These are phyloP conservation scores for Orthosia cruda DNA, from an alignment of 2,888 invertebrate species.

Conservation along the genomic window DNA sequence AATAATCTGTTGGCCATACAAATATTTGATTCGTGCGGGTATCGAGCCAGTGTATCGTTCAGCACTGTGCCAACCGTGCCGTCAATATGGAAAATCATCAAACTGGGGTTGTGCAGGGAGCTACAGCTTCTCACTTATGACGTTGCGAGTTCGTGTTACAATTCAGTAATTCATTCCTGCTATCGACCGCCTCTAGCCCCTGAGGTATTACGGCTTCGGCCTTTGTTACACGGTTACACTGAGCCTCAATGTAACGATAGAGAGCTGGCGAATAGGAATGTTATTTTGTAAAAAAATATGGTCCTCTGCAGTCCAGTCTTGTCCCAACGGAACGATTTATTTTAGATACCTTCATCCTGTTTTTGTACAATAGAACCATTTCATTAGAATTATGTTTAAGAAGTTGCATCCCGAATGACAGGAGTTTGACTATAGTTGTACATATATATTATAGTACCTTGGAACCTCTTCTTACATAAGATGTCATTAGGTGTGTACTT, in stretches of 20 bases:
- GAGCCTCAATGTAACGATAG: neutral
- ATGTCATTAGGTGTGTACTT: neutral
- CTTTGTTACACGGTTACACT: neutral
- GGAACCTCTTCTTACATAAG: neutral
- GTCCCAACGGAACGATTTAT: neutral
- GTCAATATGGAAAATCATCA: neutral
- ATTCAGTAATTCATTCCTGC: constrained; percentile 1
- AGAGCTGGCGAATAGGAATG: neutral
- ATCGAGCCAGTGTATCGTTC: too few species aligned
- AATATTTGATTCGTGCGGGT: too few species aligned
- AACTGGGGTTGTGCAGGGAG: neutral
- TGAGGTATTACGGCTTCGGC: neutral
- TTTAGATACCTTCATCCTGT: too few species aligned
- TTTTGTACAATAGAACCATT: too few species aligned
- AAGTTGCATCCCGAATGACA: neutral
- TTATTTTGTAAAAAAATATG: too few species aligned
- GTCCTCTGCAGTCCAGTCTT: neutral
- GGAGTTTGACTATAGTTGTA: neutral
- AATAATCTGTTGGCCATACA: too few species aligned
- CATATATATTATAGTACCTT: neutral
- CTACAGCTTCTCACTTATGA: neutral
- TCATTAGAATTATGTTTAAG: neutral
- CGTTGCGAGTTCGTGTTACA: constrained; percentile 2
- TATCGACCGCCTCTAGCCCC: neutral
- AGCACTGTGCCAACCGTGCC: too few species aligned